Conservation (phyloP, 2,888 invertebrate genomes). For the Sesamia inferens region DNA sequence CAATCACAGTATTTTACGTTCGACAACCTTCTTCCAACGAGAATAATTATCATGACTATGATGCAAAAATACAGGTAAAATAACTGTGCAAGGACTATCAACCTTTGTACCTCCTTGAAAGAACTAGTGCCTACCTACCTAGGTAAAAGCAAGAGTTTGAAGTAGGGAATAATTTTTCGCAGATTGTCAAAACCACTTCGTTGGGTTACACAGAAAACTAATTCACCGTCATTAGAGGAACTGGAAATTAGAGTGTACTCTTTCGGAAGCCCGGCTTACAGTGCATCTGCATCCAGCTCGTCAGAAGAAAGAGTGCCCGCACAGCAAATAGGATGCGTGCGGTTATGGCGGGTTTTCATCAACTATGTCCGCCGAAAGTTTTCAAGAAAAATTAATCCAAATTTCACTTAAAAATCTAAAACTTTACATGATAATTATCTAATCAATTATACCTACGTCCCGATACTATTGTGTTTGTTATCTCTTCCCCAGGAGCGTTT, state of each 20-base stretch:
- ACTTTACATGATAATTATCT: not conserved
- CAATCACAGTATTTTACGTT: not conserved
- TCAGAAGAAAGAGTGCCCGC: constrained; percentile 71
- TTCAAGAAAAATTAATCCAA: constrained; percentile 29
- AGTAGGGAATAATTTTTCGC: constrained; percentile 14
- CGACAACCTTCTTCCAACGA: not conserved
- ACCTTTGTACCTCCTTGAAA: no score
- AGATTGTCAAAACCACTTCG: constrained; percentile 85
- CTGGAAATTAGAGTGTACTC: constrained; percentile 82
- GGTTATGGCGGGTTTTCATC: constrained; percentile 61
- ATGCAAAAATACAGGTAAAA: not conserved
- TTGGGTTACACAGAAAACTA: constrained; percentile 84
- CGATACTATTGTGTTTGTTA: not conserved
- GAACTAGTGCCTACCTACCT: no score
- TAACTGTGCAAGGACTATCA: not conserved
- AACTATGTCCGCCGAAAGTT: constrained; percentile 49
- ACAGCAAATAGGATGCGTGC: constrained; percentile 71
- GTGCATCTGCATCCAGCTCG: constrained; percentile 54
- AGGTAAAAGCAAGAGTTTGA: not conserved
- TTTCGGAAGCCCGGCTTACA: constrained; percentile 74
- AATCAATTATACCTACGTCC: not conserved
- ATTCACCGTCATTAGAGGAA: constrained; percentile 81
- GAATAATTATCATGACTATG: not conserved
- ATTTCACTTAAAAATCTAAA: constrained; percentile 17
- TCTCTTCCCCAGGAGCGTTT: not conserved